A percentile compares a stretch with the other conserved stretches of the same genome.
These are phyloP conservation scores for Denticeps clupeoides DNA, from an alignment of 2,797 vertebrate species.

Conservation along the genomic window DNA sequence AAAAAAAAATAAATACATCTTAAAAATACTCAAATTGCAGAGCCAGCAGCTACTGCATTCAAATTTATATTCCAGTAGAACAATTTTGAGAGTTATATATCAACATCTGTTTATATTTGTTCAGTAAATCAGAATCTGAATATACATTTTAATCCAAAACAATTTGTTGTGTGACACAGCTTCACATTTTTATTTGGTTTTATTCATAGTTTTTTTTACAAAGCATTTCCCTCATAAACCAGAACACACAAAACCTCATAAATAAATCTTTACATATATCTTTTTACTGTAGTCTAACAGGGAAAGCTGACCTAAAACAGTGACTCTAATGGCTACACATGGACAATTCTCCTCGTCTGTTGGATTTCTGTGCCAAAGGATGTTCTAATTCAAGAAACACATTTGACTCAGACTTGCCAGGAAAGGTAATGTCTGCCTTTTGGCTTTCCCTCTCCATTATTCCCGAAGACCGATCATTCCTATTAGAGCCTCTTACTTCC, in stretches of 20 bases:
- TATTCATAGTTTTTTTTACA: conserved; percentile 51
- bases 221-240: conserved; percentile 60
- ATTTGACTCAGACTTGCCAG: no score
- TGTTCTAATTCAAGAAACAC: no score
- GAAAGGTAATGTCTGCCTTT: no score
- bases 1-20: neutral
- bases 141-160: conserved; percentile 8
- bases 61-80: no score
- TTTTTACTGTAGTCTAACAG: conserved; percentile 54
- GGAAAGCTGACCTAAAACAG: conserved; percentile 63
- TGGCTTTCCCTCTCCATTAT: no score
- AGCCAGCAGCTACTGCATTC: no score
- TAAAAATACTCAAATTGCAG: neutral
- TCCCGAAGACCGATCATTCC: no score
- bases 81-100: neutral
- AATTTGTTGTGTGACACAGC: conserved; percentile 6
- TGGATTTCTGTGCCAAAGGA: no score
- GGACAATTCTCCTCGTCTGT: no score
- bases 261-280: conserved; percentile 62
- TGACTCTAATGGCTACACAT: conserved; percentile 42
- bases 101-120: conserved; percentile 8
- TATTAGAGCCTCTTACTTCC: no score
- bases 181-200: conserved; percentile 41
- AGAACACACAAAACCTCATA: conserved; percentile 64
- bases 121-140: conserved; percentile 17